Evolutionary conservation across 2,113 vertebrate species (phyloP).

Genomic region (Smithornis capensis): DNA sequence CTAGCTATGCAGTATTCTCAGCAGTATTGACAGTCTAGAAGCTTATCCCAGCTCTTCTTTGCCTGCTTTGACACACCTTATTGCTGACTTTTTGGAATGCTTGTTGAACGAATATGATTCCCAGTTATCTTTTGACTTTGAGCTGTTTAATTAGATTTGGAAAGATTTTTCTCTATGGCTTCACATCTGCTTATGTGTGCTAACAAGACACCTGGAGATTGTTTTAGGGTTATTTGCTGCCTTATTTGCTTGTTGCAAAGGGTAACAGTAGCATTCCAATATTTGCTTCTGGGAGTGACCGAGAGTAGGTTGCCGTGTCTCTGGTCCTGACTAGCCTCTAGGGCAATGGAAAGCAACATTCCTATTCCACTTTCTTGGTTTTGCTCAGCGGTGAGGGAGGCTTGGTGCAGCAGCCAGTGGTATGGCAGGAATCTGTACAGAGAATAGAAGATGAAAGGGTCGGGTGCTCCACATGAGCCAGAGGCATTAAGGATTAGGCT

Average conservation of each 20-base stretch:
- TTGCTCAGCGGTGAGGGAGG: conserved; percentile 50
- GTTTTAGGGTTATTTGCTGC: background rate
- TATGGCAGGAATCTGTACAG: conserved; percentile 66
- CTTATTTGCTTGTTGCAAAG: background rate
- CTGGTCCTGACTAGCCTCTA: background rate
- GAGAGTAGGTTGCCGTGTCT: background rate
- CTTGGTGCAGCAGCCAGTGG: conserved; percentile 43
- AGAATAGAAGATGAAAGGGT: conserved; percentile 63
- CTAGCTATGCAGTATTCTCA: background rate
- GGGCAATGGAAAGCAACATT: conserved; percentile 38
- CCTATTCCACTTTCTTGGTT: conserved; percentile 22
- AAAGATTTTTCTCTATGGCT: background rate
- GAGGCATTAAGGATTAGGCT: conserved; percentile 60
- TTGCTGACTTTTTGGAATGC: background rate
- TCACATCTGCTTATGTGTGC: background rate
- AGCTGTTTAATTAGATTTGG: background rate
- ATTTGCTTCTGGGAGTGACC: background rate
- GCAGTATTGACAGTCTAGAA: background rate
- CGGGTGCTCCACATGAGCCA: conserved; percentile 1
- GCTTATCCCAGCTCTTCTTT: background rate
- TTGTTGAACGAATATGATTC: background rate
- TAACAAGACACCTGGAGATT: background rate
- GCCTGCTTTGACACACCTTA: background rate
- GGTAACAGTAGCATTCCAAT: background rate
- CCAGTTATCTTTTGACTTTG: background rate